Base-by-base conservation (phyloP, 2,888 invertebrate species). In the Macropis europaea region DNA sequence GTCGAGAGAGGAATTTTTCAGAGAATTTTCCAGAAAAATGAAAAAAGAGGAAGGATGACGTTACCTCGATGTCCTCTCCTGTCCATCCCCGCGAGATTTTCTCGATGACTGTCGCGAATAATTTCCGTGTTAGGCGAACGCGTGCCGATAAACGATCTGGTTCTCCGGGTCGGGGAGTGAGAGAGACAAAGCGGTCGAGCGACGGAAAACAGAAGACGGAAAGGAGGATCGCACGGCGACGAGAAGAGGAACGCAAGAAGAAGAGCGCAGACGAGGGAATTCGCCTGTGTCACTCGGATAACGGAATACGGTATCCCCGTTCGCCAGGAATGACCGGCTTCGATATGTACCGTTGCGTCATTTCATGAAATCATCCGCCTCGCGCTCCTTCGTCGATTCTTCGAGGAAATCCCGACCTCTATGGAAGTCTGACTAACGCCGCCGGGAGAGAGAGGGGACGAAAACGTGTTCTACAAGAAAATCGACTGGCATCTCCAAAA, bases 291-390 rank as follows among this genome's bases (percentile, higher is more conserved):
- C 32, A 54, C 45, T 45, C 52, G 63, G 17, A 62, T 76, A 76
- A 76, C 75, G 75, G 75, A 66, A 73, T 34, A 56, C 61, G 53
- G 64, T 73, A 68, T 69, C 67, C 61, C 73, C 73, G 60, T 59
- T 72, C 61, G 40, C n/a, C 61, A 67, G 61, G 61, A 70, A 70
- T 45, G 57, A 57, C 61, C 50, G 57, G 43, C 62, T 42, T 50
- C 66, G 62, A 62, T 60, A 56, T 57, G 67, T 81, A 81, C 82
- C 79, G 82, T 84, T 84, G 83, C 81, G 76, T 81, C 81, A 84
- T 84, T 83, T 73, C 59, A 77, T 83, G 77, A 82, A 83, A 84
- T 81, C 81, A 83, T 79, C 76, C 24, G 34, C 24, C 43, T 6
- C 36, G 34, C 30, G 38, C 19, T 32, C 47, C 17, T 22, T 24